Evolutionary conservation across 2,888 invertebrate genomes (phyloP), one percentile per base, ranked within the genome.

Genomic region (Leptopilina myrica): DNA sequence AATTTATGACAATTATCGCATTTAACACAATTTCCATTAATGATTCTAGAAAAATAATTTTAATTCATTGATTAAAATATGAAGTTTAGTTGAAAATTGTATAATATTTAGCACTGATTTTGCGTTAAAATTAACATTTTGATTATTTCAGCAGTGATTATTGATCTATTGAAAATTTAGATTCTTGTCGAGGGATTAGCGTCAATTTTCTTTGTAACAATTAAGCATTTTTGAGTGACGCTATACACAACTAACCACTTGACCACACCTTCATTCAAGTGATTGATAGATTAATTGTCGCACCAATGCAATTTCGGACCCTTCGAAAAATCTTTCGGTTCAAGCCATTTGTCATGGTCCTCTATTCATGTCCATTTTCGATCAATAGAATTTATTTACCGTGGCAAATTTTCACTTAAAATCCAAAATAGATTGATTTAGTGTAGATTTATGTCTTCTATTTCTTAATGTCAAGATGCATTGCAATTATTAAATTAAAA

Each of bases 241-340:
- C 81, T 83, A 49, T 49, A 91, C 91, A 91, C 90, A 89, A 87
- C 88, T 90, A 90, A 89, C 91, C 91, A 91, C 91, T 91, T 91
- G 91, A 91, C 91, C 91, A 86, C 88, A 85, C 87, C 88, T 86
- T 33, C 56, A 69, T 80, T 82, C 83, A 78, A 49, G 86, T 90
- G 90, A 91, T 91, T 91, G 91, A 91, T 91, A 86, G 89, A 90
- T 89, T 90, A 89, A 91, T 91, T 90, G 89, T 86, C 49, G 49
- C 9, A 83, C 81, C 43, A 43, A 43, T 84, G 80, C 77, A 77
- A 82, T 76, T 83, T 75, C 66, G 78, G 78, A 49, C 49, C 84
- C 80, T 79, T 75, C 78, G 67, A 59, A 53, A 75, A 40, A 79
- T 80, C 80, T 83, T 77, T 82, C 79, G 40, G 73, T 33, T 73